These are phyloP conservation scores for Benthosema pterotum DNA, from an alignment of 2,797 vertebrate genomes.

Conservation along the genomic window DNA sequence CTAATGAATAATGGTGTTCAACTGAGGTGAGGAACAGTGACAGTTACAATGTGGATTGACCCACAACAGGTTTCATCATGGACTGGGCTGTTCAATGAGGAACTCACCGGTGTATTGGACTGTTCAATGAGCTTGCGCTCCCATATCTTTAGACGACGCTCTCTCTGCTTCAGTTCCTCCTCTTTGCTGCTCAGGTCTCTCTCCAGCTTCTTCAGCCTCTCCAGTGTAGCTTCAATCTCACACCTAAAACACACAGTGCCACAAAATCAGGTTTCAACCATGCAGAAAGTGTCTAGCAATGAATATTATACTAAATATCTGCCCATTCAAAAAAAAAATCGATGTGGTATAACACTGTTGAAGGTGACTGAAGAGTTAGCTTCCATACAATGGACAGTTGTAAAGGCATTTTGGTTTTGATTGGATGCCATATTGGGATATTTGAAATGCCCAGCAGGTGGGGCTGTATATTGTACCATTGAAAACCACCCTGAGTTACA, in stretches of 20 bases:
- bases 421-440: conserved; percentile 19
- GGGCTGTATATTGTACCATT: conserved; percentile 58
- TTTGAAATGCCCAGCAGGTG: conserved; percentile 81
- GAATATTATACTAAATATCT: conserved; percentile 8
- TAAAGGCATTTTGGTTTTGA: conserved; percentile 22
- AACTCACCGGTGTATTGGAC: conserved; percentile 95
- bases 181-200: conserved; percentile 98
- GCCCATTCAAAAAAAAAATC: neutral
- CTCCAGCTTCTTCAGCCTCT: conserved; percentile 97
- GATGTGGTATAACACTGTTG: neutral
- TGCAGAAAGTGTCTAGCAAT: neutral
- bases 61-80: too few species aligned
- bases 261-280: neutral
- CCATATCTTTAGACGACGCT: conserved; percentile 95
- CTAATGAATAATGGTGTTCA: too few species aligned
- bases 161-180: conserved; percentile 94
- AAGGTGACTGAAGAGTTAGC: conserved; percentile 16
- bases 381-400: conserved; percentile 28
- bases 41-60: too few species aligned
- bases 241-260: conserved; percentile 76
- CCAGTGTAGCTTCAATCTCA: conserved; percentile 97
- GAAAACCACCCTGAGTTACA: conserved; percentile 70
- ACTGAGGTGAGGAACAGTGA: too few species aligned
- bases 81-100: neutral
- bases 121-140: conserved; percentile 96